Evolutionary conservation across 2,797 vertebrate species (phyloP).

Genomic region (Scolopax rusticola): DNA sequence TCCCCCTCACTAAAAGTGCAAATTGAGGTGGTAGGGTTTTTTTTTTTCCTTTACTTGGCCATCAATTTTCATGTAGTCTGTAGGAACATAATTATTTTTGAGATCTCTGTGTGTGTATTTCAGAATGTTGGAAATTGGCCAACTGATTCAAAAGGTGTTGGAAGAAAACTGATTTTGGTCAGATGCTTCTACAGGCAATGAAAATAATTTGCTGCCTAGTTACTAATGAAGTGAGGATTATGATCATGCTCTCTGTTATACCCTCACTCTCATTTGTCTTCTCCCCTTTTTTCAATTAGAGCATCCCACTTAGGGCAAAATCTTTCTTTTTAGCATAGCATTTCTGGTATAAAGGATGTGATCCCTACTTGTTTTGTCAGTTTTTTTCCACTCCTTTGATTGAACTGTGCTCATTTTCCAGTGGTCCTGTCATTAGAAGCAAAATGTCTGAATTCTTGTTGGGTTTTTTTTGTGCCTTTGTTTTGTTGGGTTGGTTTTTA

Average conservation of each 20-base stretch:
- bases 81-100: not conserved
- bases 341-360: not conserved
- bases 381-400: not conserved
- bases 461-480: too few relatives aligned
- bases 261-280: not conserved
- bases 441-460: not conserved
- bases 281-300: not conserved
- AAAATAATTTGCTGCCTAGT: not conserved
- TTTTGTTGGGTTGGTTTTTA: accelerated
- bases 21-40: not conserved
- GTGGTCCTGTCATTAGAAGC: not conserved
- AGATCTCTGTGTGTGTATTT: not conserved
- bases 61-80: not conserved
- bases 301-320: not conserved
- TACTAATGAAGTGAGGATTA: not conserved
- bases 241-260: not conserved
- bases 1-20: not conserved
- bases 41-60: not conserved
- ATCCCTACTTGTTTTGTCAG: not conserved
- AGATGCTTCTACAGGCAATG: not conserved
- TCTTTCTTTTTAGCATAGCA: not conserved
- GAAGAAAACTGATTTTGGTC: not conserved
- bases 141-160: not conserved
- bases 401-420: not conserved
- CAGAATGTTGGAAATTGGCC: not conserved